Conservation (phyloP, 2,797 vertebrate genomes). For the Oryzias dopingdopingensis region DNA sequence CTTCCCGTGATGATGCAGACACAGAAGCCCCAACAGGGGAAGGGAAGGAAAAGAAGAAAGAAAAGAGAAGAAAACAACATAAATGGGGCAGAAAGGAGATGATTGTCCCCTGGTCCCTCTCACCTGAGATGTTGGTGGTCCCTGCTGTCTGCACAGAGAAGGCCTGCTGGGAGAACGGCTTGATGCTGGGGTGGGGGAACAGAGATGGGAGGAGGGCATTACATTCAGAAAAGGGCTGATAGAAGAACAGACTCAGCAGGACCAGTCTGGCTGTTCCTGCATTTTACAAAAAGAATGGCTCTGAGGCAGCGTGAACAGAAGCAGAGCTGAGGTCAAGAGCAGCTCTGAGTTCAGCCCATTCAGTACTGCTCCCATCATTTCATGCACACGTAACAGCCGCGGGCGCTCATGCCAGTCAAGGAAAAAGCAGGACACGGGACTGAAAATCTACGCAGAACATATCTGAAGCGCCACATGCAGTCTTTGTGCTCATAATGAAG, state of each 20-base stretch:
- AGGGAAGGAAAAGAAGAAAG: neutral
- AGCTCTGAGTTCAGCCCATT: conserved; percentile 32
- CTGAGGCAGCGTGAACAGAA: conserved; percentile 19
- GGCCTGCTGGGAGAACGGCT: conserved; percentile 95
- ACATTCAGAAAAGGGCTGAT: conserved; percentile 14
- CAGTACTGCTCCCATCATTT: conserved; percentile 30
- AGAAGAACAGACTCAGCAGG: conserved; percentile 19
- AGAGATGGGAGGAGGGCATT: conserved; percentile 21
- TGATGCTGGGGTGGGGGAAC: conserved; percentile 80
- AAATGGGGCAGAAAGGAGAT: conserved; percentile 44
- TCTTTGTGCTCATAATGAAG: neutral
- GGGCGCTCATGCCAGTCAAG: neutral
- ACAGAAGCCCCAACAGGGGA: conserved; percentile 14
- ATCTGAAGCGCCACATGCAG: conserved; percentile 1
- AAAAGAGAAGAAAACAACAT: conserved; percentile 4
- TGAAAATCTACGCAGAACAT: neutral
- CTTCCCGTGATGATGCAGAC: conserved; percentile 1
- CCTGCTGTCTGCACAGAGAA: conserved; percentile 92
- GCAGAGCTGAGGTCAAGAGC: conserved; percentile 53
- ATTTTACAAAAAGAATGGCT: conserved; percentile 31
- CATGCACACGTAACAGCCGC: conserved; percentile 21
- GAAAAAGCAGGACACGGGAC: neutral
- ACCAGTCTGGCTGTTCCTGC: conserved; percentile 12
- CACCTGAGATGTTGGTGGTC: conserved; percentile 94
- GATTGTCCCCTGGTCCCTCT: conserved; percentile 42